Base-by-base conservation (phyloP, 2,888 invertebrate genomes). In the Andrena minutula region DNA sequence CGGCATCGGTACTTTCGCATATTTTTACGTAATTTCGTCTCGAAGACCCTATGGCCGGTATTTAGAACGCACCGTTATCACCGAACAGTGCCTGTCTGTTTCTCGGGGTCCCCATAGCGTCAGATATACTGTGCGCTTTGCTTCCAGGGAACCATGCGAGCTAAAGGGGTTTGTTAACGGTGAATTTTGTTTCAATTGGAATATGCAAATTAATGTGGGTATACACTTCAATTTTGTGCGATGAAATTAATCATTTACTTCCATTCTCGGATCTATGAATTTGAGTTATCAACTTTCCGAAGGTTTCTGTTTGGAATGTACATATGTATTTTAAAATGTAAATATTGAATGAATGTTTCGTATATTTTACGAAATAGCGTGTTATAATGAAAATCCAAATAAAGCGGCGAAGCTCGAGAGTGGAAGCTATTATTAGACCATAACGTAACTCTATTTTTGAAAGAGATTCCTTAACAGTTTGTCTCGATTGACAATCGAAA, bases 21-120 rank as follows among this genome's bases (percentile, higher is more conserved):
- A 72, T 61, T 72, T 75, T 75, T 71, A 66, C 56, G 66, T 60
- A 75, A 82, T 75, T 82, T 75, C 32, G 70, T 71, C 41, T 71
- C 71, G 61, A 56, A 65, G 56, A 56, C 23, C 56, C 56, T 23
- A 56, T 41, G 30, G 10, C 6, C 51, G 68, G 80, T 68, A 82
- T 79, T 71, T 75, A 58, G 79, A 75, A 79, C 71, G 71, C 28
- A 68, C 75, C 80, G 75, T 75, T 82, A 82, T 82, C 70, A 26
- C 23, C 60, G 61, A 58, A 66, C 60, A 74, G 70, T 53, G 65
- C 20, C 60, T 61, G 71, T 71, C 69, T 69, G 49, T 70, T 71
- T 65, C 56, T 49, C 35, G 8, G 49, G 28, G 20, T 76, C 32
- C 77, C 23, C 5, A 10, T 58, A 65, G 63, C 74, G 53, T 56